Evolutionary conservation across 2,113 vertebrate species (phyloP).

Genomic region (Catharus minimus): DNA sequence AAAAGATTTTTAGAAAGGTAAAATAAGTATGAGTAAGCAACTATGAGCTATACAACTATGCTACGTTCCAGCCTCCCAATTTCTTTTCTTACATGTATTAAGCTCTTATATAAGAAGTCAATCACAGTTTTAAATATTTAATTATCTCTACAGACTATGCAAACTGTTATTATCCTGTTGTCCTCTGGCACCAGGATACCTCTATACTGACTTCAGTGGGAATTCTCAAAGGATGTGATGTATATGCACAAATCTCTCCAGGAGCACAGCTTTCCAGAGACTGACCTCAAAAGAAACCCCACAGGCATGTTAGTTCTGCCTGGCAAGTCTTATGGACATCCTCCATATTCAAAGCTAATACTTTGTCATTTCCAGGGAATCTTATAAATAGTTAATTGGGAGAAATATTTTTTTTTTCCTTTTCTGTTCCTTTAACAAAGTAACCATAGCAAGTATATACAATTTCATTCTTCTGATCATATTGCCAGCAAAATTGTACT

Average conservation of each 20-base stretch:
- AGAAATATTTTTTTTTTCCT: background rate
- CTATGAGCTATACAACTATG: background rate
- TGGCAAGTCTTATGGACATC: background rate
- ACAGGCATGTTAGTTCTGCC: background rate
- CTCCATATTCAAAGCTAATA: background rate
- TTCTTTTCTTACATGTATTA: background rate
- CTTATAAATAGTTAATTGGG: background rate
- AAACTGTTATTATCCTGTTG: background rate
- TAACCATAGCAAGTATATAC: background rate
- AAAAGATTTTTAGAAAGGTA: background rate
- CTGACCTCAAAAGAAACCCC: background rate
- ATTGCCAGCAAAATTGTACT: background rate
- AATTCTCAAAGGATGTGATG: background rate
- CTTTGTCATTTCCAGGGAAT: background rate
- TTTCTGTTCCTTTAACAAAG: background rate
- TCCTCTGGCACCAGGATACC: background rate
- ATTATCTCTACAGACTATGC: background rate
- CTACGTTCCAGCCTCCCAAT: background rate
- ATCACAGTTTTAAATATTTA: background rate
- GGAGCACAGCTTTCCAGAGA: background rate
- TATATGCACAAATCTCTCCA: background rate
- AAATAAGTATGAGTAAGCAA: background rate
- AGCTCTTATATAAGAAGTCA: background rate
- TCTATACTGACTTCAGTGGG: background rate
- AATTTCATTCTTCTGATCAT: background rate